phyloP scores from a whole-genome alignment of 2,113 vertebrate genomes.

The Labrus mixtus region DNA sequence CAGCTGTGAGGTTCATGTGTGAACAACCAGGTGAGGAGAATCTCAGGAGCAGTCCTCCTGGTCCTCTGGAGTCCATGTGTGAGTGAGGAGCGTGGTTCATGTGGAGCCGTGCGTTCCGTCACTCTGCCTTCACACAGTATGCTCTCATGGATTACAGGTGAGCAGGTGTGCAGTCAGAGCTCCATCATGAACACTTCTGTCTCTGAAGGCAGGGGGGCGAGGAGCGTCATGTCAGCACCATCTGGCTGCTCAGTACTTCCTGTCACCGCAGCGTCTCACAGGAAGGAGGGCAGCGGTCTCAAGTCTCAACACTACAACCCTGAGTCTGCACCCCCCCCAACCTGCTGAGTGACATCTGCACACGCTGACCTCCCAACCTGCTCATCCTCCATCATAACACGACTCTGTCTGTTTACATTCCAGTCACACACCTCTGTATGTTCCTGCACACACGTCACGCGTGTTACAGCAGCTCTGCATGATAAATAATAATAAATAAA shows the following conservation, averaged over 20 bases:
- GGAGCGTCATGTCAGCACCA: background rate
- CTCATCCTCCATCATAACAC: background rate
- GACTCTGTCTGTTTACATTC: background rate
- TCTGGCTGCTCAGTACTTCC: constrained; percentile 12
- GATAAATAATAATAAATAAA: too few relatives aligned
- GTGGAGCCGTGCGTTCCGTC: too few relatives aligned
- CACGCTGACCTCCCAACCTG: background rate
- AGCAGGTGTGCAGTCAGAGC: too few relatives aligned
- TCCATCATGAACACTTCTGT: too few relatives aligned
- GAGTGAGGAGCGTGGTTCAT: too few relatives aligned
- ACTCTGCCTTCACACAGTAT: too few relatives aligned
- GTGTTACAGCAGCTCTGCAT: background rate
- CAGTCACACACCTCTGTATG: background rate
- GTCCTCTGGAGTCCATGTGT: too few relatives aligned
- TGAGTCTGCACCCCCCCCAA: background rate
- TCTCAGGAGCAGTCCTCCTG: too few relatives aligned
- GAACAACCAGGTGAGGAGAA: too few relatives aligned
- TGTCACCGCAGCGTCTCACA: background rate
- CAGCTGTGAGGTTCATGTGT: too few relatives aligned
- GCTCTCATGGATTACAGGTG: too few relatives aligned
- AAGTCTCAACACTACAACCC: background rate
- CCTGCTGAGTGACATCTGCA: constrained; percentile 3
- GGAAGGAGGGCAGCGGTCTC: background rate
- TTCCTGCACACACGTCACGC: background rate
- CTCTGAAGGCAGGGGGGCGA: too few relatives aligned